phyloP scores from a whole-genome alignment of 2,113 vertebrate genomes.

The Zapornia atra region DNA sequence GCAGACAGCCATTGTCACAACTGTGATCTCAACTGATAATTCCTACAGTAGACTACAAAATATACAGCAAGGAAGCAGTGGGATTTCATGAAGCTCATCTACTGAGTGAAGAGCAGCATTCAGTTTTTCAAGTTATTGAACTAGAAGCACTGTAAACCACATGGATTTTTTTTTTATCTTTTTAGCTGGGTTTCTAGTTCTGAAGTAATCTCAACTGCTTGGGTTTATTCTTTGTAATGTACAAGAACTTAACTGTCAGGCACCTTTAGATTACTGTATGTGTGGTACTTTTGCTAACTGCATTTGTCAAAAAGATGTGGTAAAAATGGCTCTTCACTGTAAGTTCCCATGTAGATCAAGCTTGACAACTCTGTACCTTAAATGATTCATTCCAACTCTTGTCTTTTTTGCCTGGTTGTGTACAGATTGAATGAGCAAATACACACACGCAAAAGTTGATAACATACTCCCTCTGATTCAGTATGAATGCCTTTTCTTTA shows the following conservation, averaged over 20 bases:
- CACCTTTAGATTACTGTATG: not conserved
- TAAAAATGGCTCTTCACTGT: not conserved
- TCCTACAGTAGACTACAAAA: not conserved
- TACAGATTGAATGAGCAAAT: not conserved
- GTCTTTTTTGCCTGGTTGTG: not conserved
- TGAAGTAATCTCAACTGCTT: not conserved
- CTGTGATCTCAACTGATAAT: not conserved
- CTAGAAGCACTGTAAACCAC: not conserved
- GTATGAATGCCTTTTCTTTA: not conserved
- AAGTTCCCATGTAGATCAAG: not conserved
- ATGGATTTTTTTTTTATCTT: not conserved
- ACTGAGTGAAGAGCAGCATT: not conserved
- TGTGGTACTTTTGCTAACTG: not conserved
- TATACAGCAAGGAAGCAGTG: not conserved
- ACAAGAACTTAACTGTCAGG: not conserved
- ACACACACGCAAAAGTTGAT: not conserved
- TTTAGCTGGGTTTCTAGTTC: not conserved
- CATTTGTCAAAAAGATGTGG: not conserved
- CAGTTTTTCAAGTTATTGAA: not conserved
- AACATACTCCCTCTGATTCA: not conserved
- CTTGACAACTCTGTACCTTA: not conserved
- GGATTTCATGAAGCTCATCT: not conserved
- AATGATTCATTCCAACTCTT: not conserved
- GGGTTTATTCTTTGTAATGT: not conserved
- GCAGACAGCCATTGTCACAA: not conserved